Evolutionary conservation across 2,113 vertebrate genomes (phyloP), one percentile per base, ranked within the genome.

Genomic region (Leiothrix lutea): DNA sequence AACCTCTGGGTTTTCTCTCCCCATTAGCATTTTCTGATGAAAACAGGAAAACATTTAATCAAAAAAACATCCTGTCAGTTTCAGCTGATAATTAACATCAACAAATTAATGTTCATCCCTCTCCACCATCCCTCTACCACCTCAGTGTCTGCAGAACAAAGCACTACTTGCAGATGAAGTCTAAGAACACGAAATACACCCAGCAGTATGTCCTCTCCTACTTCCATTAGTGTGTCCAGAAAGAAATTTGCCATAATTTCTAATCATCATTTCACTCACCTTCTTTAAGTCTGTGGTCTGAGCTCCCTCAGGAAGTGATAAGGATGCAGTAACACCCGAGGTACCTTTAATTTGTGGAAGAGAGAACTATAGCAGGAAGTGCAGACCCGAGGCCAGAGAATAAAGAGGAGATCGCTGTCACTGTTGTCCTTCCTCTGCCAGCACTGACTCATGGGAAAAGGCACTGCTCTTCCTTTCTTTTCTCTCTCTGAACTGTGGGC

Each of bases 351-450:
- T 31, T 57, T 73, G 21, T 2, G 12, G 65, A 80, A 77, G 47
- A 42, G 25, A 54, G 33, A 82, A 80, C 50, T 77, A 25, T 21
- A 44, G 50, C n/a, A 70, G 74, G 79, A 90, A 95, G 42, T 5
- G 3, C 0, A 2, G 57, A 60, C 7, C 10, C 0, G 0, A 86
- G 50, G n/a, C 25, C 1, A 1, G 23, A 60, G 61, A 17, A 79
- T 44, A 56, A 71, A 58, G 26, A 66, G 42, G 60, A 93, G 47
- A 84, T 67, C 65, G 51, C 47, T 62, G 77, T 80, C 69, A 62
- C 21, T 50, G 60, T 14, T 1, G 0, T 42, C 38, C 31, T 96
- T 92, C 84, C 64, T 84, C 51, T 65, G 47, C 31, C 65, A 80
- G 72, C 33, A 22, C 16, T 73, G 72, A 62, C n/a, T 80, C 56